These are phyloP conservation scores for Rhinoraja longicauda DNA, from an alignment of 2,797 vertebrate genomes.

Conservation along the genomic window DNA sequence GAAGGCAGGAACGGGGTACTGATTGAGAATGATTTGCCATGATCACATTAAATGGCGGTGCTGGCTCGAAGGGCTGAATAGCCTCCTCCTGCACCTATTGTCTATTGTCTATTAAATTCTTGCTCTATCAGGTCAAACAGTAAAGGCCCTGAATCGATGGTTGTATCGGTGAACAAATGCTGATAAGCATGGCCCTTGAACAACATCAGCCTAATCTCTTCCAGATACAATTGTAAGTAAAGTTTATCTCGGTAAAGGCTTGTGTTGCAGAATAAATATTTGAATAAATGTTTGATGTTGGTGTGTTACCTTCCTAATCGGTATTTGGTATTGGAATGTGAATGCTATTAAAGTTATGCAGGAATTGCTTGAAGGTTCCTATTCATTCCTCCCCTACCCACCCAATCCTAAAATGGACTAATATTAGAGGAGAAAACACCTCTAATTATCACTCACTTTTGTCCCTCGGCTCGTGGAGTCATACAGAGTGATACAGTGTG, in stretches of 20 bases:
- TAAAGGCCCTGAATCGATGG: not conserved
- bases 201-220: not conserved
- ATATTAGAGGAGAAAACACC: not conserved
- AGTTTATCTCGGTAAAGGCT: not conserved
- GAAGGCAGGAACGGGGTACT: no score
- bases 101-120: no score
- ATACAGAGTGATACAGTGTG: no score
- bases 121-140: not conserved
- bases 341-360: not conserved
- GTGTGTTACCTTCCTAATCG: not conserved
- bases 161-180: not conserved
- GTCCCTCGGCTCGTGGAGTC: not conserved
- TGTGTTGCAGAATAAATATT: not conserved
- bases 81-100: no score
- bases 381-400: not conserved
- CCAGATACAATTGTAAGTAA: not conserved
- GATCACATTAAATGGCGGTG: no score
- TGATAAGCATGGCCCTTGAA: not conserved
- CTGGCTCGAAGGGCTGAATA: no score
- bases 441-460: not conserved
- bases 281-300: no score
- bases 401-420: not conserved
- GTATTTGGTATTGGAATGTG: not conserved
- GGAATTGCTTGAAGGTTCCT: not conserved
- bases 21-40: no score